Conservation (phyloP, 2,888 invertebrate genomes). For the Calliopum simillimum region DNA sequence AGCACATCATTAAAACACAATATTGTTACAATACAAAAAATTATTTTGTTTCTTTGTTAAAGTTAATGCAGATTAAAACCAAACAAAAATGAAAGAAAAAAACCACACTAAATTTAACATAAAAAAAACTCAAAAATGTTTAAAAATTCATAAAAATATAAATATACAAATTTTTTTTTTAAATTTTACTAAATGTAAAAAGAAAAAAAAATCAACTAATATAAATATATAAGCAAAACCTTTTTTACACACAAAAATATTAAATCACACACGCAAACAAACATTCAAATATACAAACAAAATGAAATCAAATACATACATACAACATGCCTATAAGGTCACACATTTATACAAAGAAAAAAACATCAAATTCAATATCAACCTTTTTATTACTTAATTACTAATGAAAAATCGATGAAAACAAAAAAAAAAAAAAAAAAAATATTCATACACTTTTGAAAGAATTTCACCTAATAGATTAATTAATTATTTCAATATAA, state of each 20-base stretch:
- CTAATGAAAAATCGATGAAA: slow-evolving; percentile 49
- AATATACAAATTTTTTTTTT: slow-evolving; percentile 41
- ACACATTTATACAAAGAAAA: slow-evolving; percentile 28
- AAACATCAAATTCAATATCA: slow-evolving; percentile 37
- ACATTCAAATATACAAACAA: slow-evolving; percentile 18
- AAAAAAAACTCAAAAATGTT: slow-evolving; percentile 40
- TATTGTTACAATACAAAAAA: slow-evolving; percentile 35
- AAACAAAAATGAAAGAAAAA: slow-evolving; percentile 31
- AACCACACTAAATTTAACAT: slow-evolving; percentile 33
- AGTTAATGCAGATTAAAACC: not conserved
- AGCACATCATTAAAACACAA: slow-evolving; percentile 30
- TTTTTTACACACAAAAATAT: slow-evolving; percentile 4
- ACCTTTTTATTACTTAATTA: slow-evolving; percentile 45
- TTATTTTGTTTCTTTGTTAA: slow-evolving; percentile 13
- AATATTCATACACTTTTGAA: slow-evolving; percentile 50
- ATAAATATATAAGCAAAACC: slow-evolving; percentile 18
- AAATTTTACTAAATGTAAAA: slow-evolving; percentile 33
- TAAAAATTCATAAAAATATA: slow-evolving; percentile 43
- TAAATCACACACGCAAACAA: slow-evolving; percentile 33
- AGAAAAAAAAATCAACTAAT: slow-evolving; percentile 46
- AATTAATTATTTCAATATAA: slow-evolving; percentile 20
- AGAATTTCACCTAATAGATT: slow-evolving; percentile 52
- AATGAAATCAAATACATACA: slow-evolving; percentile 39
- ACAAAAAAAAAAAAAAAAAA: slow-evolving; percentile 35
- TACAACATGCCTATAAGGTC: no score